Evolutionary conservation across 2,888 invertebrate species (phyloP), one percentile per base, ranked within the genome.

Genomic region (Hydraecia micacea): DNA sequence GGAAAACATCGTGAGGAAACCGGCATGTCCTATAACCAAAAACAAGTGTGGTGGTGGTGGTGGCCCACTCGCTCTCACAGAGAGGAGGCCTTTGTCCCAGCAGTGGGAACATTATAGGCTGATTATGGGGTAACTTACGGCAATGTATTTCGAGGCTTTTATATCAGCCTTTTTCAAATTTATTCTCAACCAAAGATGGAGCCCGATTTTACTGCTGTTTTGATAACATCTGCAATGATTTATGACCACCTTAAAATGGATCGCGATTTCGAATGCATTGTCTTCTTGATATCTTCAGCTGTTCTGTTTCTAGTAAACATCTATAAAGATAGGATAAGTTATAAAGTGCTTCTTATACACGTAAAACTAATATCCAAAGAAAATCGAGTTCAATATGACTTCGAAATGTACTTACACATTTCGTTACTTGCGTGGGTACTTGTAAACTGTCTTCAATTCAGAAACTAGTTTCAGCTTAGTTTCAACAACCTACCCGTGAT

Each of bases 311-410:
- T 39, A 74, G 81, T 77, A 83, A 85, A 81, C 67, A 81, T 25
- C 71, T 68, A 77, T 82, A 86, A 79, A 84, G 68, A 70, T 55
- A 72, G 79, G 58, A 70, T 62, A 84, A 80, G 80, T 87, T 86
- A 79, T 84, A 83, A 86, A 86, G 75, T 78, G 79, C 75, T 89
- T 79, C 76, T 75, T 76, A 85, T 77, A 85, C 80, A 85, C 82
- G 86, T 87, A 85, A 89, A 88, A 87, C 86, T 87, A 89, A 89
- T 89, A 86, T 85, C 73, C 80, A 74, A 86, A 76, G 83, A 84
- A 81, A 88, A 87, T 86, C 49, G 83, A 91, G 91, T 92, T 92
- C 88, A 88, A 90, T 88, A 91, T 91, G 90, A 91, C 93, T 93
- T 92, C 80, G 88, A 87, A 92, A 91, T 88, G 88, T 91, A 90